Conservation (phyloP, 2,113 vertebrate species). For the Plestiodon gilberti region DNA sequence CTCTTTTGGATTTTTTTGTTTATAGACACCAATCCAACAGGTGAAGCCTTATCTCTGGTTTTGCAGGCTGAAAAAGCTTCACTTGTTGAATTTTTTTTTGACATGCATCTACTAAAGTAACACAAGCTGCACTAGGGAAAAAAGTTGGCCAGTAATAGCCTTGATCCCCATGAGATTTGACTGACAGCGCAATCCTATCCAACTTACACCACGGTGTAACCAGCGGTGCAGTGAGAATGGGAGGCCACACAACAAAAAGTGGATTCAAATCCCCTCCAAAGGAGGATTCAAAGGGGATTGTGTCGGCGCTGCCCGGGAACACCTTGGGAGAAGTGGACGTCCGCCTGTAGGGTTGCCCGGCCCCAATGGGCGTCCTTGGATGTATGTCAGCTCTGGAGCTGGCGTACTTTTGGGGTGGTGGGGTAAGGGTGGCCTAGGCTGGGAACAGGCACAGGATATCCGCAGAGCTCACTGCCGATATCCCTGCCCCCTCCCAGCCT, state of each 20-base stretch:
- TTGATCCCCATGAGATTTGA: neutral
- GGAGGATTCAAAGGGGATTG: neutral
- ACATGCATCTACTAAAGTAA: neutral
- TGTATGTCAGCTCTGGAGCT: too few relatives aligned
- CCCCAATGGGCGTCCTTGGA: too few relatives aligned
- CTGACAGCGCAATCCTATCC: neutral
- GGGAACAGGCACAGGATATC: too few relatives aligned
- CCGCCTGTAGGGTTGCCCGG: too few relatives aligned
- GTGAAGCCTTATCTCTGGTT: neutral
- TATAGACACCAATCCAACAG: neutral
- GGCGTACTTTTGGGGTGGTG: too few relatives aligned
- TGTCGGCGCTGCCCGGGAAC: neutral
- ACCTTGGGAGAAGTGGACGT: too few relatives aligned
- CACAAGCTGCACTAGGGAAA: neutral
- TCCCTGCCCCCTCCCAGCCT: too few relatives aligned
- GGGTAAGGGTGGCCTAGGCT: too few relatives aligned
- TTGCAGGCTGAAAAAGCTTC: neutral
- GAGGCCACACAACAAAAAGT: neutral
- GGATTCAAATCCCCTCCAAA: too few relatives aligned
- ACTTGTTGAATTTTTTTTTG: neutral
- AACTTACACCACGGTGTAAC: too few relatives aligned
- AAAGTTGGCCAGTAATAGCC: neutral
- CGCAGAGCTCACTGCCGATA: too few relatives aligned
- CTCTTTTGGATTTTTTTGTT: neutral
- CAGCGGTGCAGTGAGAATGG: too few relatives aligned